Evolutionary conservation across 2,888 invertebrate species (phyloP), one percentile per base, ranked within the genome.

Genomic region (Halictus ligatus): DNA sequence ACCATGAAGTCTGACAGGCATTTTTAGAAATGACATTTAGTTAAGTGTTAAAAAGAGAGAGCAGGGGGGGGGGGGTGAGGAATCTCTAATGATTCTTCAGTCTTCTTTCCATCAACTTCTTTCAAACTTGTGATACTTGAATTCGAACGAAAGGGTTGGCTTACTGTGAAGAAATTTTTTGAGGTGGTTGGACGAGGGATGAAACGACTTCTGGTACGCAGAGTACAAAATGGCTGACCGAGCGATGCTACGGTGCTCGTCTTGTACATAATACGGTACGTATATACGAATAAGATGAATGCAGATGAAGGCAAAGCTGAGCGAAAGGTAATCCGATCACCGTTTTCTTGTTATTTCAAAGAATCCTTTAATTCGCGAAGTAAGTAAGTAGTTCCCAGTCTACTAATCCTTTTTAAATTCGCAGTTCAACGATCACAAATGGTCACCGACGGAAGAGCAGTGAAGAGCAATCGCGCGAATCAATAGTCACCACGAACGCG

Each of bases 151-250:
- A 50, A 18, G 50, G 18, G 18, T 50, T 50, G 50, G 50, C 18
- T 50, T 18, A 18, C 18, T 50, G 50, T 21, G 21, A 21, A 50
- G 21, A 7, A 50, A 7, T 50, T 21, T 50, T 50, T 1, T 6
- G 50, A 0, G 7, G 18, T 2, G 50, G 21, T 2, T 50, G 50
- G 2, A 8, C 50, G 2, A 15, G 6, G 40, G 50, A 13, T 40
- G 64, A 3, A 18, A 40, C 40, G 43, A 40, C 46, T 18, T 50
- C 13, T n/a, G 40, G 40, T 21, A n/a, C 40, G n/a, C 64, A 50
- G 78, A 83, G 81, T 78, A 87, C 82, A 74, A 81, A 77, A 80
- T 85, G 84, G 91, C 91, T 91, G 91, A 88, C 88, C 88, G 85
- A 88, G 81, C 85, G 79, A 79, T 75, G 73, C 81, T 85, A 85